phyloP scores from a whole-genome alignment of 2,113 vertebrate species.

The Gallinago jamesoni region DNA sequence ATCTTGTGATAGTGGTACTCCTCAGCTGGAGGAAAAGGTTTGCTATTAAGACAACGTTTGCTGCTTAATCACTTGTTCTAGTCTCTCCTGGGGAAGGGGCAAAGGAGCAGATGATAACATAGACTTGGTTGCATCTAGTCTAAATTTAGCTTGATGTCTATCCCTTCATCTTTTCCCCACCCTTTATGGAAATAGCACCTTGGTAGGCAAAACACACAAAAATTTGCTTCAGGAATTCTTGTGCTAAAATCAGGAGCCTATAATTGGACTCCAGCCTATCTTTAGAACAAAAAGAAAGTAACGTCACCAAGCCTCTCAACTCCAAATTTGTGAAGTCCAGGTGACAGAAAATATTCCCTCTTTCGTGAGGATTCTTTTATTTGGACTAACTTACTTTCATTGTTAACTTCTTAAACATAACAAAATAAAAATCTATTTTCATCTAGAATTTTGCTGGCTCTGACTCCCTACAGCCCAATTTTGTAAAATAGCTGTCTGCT shows the following conservation, averaged over 20 bases:
- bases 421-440: fast-evolving
- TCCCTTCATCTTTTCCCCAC: not conserved
- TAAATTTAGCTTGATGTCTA: not conserved
- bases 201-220: not conserved
- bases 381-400: not conserved
- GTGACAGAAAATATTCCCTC: not conserved
- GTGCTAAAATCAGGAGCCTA: not conserved
- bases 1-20: not conserved
- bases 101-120: not conserved
- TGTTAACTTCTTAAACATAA: not conserved
- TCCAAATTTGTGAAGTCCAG: not conserved
- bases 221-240: not conserved
- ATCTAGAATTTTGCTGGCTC: not conserved
- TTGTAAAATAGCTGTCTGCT: not conserved
- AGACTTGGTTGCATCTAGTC: not conserved
- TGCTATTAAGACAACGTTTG: not conserved
- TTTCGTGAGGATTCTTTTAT: not conserved
- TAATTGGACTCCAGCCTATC: not conserved
- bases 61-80: not conserved
- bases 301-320: not conserved
- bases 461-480: not conserved
- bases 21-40: not conserved
- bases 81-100: not conserved
- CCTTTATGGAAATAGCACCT: not conserved
- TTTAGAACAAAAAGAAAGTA: not conserved